Conservation (phyloP, 1,140 invertebrate genomes). For the Trichonephila inaurata region DNA sequence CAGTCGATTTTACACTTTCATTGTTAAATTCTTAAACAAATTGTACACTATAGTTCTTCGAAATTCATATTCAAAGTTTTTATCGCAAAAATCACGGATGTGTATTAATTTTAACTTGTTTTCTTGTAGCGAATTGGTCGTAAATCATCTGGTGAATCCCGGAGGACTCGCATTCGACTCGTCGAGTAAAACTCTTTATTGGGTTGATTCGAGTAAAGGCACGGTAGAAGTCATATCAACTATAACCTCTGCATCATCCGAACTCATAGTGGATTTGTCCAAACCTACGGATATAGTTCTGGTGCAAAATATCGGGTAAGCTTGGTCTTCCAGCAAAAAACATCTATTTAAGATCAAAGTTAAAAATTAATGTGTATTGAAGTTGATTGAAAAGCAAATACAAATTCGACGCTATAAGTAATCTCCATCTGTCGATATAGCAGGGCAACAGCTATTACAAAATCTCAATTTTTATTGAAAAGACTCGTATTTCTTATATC, state of each 20-base stretch:
- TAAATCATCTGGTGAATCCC: conserved; percentile 11
- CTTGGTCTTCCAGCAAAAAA: too few relatives aligned
- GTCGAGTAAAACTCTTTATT: conserved; percentile 82
- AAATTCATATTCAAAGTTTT: too few relatives aligned
- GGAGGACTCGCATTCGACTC: conserved; percentile 82
- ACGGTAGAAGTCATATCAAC: conserved; percentile 80
- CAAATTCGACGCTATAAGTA: neutral
- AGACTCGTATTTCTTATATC: too few relatives aligned
- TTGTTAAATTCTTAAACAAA: too few relatives aligned
- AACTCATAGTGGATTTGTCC: conserved; percentile 70
- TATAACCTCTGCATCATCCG: conserved; percentile 80
- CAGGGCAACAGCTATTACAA: too few relatives aligned
- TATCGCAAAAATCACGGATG: too few relatives aligned
- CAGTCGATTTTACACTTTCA: too few relatives aligned
- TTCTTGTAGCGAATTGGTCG: conserved; percentile 1
- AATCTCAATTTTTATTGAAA: too few relatives aligned
- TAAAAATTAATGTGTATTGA: too few relatives aligned
- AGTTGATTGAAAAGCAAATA: too few relatives aligned
- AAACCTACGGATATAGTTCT: conserved; percentile 77
- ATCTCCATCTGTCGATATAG: neutral
- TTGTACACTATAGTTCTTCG: too few relatives aligned
- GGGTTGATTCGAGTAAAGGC: conserved; percentile 81
- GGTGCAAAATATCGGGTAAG: conserved; percentile 66
- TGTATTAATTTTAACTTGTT: neutral
- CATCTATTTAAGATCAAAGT: too few relatives aligned